Base-by-base conservation (phyloP, 1,140 invertebrate species). In the Bombus waltoni region DNA sequence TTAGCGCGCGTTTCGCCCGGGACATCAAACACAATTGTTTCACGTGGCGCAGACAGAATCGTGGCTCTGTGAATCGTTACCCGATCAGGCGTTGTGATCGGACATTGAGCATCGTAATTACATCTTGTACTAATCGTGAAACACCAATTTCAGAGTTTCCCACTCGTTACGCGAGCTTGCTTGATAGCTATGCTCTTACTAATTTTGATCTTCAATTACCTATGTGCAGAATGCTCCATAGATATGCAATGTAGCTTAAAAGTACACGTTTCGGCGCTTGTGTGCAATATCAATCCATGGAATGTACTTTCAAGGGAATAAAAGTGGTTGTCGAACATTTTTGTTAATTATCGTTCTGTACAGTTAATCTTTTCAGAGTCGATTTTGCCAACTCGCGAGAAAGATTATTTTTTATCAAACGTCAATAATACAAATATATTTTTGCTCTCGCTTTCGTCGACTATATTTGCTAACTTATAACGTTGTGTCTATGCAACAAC, bases 21-120 rank as follows among this genome's bases (percentile, higher is more conserved):
- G 13, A 83, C 42, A 35, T 65, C 22, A 83, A 72, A 85, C 13
- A 80, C 28, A 62, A 35, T 35, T 65, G 42, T 40, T 72, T n/a
- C 40, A 28, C 5, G 22, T 3, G 28, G 1, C 40, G n/a, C 28
- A 44, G 57, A 75, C 53, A 32, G 13, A 83, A 78, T 71, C 25
- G 13, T 32, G 9, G n/a, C 40, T 3, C 25, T 10, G 25, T 2
- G 44, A 76, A 22, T 32, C 22, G 42, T 47, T 22, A 32, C 5
- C 5, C 18, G 22, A 75, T 42, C 4, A 75, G 44, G 15, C n/a
- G 10, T 47, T 22, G 18, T 44, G 38, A 72, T 42, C 28, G 71
- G 9, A 40, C 38, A 8, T n/a, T 42, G 59, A 32, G 28, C 28
- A 35, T 44, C 25, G 32, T 47, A 66, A 83, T 83, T 65, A 15